These are phyloP conservation scores for Scytalopus superciliaris DNA, from an alignment of 2,113 vertebrate species.

Conservation along the genomic window DNA sequence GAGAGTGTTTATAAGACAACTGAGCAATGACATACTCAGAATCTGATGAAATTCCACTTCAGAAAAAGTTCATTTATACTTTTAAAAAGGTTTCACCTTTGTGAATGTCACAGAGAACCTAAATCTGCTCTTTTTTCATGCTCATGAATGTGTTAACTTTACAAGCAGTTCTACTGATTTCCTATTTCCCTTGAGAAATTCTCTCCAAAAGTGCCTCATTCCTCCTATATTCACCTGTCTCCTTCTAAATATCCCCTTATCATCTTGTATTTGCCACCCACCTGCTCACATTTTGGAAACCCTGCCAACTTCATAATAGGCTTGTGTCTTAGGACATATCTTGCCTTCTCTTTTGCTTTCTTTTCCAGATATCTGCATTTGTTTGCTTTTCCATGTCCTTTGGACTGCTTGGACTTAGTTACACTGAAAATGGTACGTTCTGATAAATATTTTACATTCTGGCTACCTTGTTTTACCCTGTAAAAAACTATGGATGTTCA, in stretches of 20 bases:
- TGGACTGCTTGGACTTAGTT: neutral
- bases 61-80: neutral
- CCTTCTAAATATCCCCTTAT: neutral
- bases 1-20: neutral
- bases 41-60: neutral
- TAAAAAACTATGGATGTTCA: neutral
- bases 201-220: neutral
- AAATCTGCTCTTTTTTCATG: neutral
- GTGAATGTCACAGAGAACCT: neutral
- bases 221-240: neutral
- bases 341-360: neutral
- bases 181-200: neutral
- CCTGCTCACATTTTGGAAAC: neutral
- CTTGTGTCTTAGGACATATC: neutral
- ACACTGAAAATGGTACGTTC: neutral
- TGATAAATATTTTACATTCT: neutral
- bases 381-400: neutral
- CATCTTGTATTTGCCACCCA: neutral
- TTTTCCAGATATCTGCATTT: neutral
- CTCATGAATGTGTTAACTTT: neutral
- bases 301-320: neutral
- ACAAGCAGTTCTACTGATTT: neutral
- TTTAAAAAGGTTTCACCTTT: neutral
- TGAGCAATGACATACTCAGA: neutral
- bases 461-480: neutral